Conservation (phyloP, 2,113 vertebrate species). For the Anolis sagrei region DNA sequence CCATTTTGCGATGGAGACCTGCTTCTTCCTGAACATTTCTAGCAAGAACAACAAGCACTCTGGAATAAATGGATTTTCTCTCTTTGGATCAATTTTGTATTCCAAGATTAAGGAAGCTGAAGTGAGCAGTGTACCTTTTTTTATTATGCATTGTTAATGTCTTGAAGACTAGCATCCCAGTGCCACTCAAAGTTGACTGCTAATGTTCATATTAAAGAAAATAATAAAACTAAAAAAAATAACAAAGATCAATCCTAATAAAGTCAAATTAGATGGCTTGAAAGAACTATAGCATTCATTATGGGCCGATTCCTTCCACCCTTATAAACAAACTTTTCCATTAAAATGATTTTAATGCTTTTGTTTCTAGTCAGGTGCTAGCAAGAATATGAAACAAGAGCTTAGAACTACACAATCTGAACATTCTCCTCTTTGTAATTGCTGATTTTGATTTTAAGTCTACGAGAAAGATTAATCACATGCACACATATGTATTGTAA, state of each 20-base stretch:
- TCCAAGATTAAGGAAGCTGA: neutral
- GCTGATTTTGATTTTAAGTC: neutral
- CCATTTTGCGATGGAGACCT: neutral
- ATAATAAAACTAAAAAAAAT: conserved; percentile 39
- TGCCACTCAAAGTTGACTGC: conserved; percentile 36
- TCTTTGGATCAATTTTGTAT: neutral
- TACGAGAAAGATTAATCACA: neutral
- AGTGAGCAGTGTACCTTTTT: neutral
- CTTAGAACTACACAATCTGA: conserved; percentile 10
- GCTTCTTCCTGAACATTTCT: neutral
- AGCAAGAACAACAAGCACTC: neutral
- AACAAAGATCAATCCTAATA: conserved; percentile 37
- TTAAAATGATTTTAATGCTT: neutral
- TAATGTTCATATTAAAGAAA: conserved; percentile 48
- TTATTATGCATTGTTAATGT: neutral
- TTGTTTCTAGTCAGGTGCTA: conserved; percentile 15
- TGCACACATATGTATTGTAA: neutral
- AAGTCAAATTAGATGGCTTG: conserved; percentile 29
- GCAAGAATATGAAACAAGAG: neutral
- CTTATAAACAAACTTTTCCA: accelerated
- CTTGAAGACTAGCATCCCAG: conserved; percentile 14
- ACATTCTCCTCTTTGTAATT: neutral
- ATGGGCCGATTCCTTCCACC: neutral
- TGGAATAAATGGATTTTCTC: neutral
- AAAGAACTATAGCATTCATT: conserved; percentile 37